A percentile compares a stretch with the other conserved stretches of the same genome.
These are phyloP conservation scores for Pituophis catenifer DNA, from an alignment of 2,113 vertebrate species.

Conservation along the genomic window DNA sequence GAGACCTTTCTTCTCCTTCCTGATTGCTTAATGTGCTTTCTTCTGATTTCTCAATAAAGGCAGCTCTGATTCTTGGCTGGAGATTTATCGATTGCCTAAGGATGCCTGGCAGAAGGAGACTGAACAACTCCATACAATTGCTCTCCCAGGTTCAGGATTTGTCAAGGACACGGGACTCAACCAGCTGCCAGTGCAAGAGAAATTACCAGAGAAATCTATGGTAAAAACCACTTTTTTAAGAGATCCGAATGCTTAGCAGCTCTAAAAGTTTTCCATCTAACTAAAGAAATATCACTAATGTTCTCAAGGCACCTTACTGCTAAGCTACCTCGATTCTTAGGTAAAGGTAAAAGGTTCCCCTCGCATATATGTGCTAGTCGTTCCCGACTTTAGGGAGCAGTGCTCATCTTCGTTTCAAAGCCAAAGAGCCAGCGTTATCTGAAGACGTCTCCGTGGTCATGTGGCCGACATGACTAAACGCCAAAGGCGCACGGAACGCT, in stretches of 20 bases:
- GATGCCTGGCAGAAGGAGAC: slow-evolving; percentile 80
- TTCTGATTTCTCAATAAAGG: slow-evolving; percentile 68
- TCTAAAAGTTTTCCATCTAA: slow-evolving; percentile 40
- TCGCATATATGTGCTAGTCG: no score
- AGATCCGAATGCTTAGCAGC: not conserved
- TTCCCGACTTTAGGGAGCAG: no score
- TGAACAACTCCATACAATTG: slow-evolving; percentile 36
- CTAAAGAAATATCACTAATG: slow-evolving; percentile 17
- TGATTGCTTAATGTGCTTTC: slow-evolving; percentile 38
- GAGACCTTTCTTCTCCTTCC: slow-evolving; percentile 35
- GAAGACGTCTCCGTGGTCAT: no score
- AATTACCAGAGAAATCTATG: slow-evolving; percentile 37
- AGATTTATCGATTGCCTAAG: slow-evolving; percentile 79
- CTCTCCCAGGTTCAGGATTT: slow-evolving; percentile 18
- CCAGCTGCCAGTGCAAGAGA: slow-evolving; percentile 43
- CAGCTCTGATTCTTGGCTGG: slow-evolving; percentile 74
- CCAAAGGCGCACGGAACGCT: no score
- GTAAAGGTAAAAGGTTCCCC: no score
- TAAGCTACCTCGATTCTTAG: not conserved
- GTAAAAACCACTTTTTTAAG: not conserved
- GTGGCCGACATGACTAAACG: no score
- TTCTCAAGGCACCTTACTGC: not conserved
- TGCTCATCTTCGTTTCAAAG: no score
- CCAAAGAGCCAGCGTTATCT: no score
- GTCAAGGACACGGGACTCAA: slow-evolving; percentile 37